Base-by-base conservation (phyloP, 2,797 vertebrate species). In the Lepilemur septentrionalis region DNA sequence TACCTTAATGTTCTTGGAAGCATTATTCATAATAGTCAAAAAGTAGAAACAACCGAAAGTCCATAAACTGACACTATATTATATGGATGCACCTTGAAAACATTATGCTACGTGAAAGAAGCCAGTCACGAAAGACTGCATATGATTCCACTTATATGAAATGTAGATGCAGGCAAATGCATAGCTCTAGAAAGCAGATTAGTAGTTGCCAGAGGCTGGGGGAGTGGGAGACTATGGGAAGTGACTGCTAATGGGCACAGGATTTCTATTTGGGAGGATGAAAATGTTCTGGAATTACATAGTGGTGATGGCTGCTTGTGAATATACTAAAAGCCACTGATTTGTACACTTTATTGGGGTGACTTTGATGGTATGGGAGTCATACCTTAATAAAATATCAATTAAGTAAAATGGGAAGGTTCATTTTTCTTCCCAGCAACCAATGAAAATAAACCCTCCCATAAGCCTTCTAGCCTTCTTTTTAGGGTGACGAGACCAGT, bases 381-480 rank as follows among this genome's bases (percentile, higher is more conserved):
- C 76, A 46, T 90, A 89, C 41, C 46, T 95, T 59, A 94, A 85
- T 85, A 86, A 82, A 92, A 94, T 90, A 57, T 43, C 76, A 92
- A 65, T 72, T 84, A 75, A 87, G n/a, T 83, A 70, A 87, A 88
- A 81, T 43, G 17, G 41, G 30, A 95, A 93, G 11, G 9, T 78
- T 76, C 46, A 23, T 46, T 82, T 95, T 94, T 83, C 13, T 41
- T 41, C 35, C 69, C 4, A 63, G 32, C 89, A 76, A 92, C 41
- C 67, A 96, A 28, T 65, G 46, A 20, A 91, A 93, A 76, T 23
- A 96, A 93, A 81, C 63, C 30, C 41, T 75, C n/a, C 43, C 38
- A 35, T 70, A 23, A 92, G 14, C 23, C 35, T 32, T 22, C 17
- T 72, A 75, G n/a, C 1, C 82, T 6, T 72, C 57, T 30, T 75